A percentile compares a stretch with the other conserved stretches of the same genome.
Evolutionary conservation across 2,113 vertebrate species (phyloP).

Genomic region (Origma solitaria): DNA sequence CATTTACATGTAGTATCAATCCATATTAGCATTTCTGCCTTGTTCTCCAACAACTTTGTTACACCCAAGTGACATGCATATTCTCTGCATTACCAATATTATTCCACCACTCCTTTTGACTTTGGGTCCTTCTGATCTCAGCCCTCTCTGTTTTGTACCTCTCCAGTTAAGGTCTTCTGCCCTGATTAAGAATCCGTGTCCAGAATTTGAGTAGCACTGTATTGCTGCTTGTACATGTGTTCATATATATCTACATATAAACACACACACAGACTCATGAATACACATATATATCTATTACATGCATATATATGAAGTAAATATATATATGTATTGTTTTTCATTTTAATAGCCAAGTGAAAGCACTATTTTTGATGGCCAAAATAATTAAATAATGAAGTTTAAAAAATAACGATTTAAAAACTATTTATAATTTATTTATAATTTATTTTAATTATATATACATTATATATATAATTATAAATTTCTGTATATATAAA

Average conservation of each 20-base stretch:
- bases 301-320: not conserved
- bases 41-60: not conserved
- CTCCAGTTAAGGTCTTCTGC: not conserved
- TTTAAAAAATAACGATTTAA: too few relatives aligned
- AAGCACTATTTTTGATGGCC: not conserved
- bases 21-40: not conserved
- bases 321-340: not conserved
- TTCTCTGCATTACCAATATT: not conserved
- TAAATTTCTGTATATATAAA: too few relatives aligned
- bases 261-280: not conserved
- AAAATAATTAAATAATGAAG: not conserved
- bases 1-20: accelerated
- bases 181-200: not conserved
- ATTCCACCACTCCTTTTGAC: not conserved
- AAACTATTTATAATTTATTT: too few relatives aligned
- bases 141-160: not conserved
- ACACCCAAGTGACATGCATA: not conserved
- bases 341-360: not conserved
- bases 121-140: not conserved
- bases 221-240: not conserved
- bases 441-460: too few relatives aligned
- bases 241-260: accelerated
- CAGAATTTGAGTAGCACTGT: not conserved
- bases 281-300: not conserved
- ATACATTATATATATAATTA: too few relatives aligned